Percentiles rank a stretch among this genome's conserved stretches.
Evolutionary conservation across 2,797 vertebrate genomes (phyloP).

Genomic region (Periophthalmus magnuspinnatus): DNA sequence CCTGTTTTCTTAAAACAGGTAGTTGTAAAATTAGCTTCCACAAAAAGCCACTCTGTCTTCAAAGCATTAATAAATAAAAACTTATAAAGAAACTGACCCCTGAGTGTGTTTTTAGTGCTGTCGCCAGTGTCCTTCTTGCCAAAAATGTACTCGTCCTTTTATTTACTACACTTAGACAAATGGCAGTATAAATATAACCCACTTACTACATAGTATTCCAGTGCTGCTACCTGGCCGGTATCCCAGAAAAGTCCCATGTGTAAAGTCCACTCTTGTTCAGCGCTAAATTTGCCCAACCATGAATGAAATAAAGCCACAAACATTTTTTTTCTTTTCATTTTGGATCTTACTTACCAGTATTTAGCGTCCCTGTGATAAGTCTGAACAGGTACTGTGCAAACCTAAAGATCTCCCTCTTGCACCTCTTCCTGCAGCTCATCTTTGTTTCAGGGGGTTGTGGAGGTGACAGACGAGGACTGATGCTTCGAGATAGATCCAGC

Average conservation of each 20-base stretch:
- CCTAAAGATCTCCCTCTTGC: conserved; percentile 95
- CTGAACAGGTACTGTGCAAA: conserved; percentile 96
- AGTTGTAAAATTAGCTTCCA: conserved; percentile 12
- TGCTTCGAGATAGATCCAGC: conserved; percentile 40
- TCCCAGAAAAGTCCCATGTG: conserved; percentile 10
- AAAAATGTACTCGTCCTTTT: neutral
- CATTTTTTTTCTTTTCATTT: conserved; percentile 26
- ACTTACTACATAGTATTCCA: conserved; percentile 14
- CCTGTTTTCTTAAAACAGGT: too few species aligned
- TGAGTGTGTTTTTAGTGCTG: neutral
- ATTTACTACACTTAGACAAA: conserved; percentile 14
- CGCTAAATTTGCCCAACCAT: neutral
- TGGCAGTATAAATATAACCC: conserved; percentile 27
- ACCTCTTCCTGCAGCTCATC: conserved; percentile 97
- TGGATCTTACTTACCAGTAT: conserved; percentile 84
- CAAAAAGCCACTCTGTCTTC: neutral
- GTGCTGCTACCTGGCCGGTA: neutral
- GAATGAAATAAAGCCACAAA: conserved; percentile 7
- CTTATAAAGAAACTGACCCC: neutral
- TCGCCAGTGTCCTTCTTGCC: neutral
- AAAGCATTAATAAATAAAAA: neutral
- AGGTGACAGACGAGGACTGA: conserved; percentile 57
- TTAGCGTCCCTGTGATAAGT: conserved; percentile 92
- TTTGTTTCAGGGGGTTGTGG: conserved; percentile 60
- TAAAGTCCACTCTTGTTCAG: conserved; percentile 12